Base-by-base conservation (phyloP, 2,888 invertebrate genomes). In the Phlogophora meticulosa region DNA sequence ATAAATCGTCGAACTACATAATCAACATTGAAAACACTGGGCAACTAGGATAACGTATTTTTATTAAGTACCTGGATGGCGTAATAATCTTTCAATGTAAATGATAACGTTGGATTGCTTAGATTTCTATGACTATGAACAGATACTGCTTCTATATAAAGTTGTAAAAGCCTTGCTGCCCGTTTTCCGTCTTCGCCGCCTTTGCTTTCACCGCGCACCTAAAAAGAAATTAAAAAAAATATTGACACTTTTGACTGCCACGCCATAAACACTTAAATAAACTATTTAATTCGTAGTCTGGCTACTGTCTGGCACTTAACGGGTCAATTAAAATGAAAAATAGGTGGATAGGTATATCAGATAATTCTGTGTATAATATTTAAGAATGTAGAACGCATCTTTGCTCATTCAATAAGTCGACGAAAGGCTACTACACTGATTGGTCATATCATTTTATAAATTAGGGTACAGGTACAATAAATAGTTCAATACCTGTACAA, bases 141-240 rank as follows among this genome's bases (percentile, higher is more conserved):
- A 10, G 97, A 97, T 63, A 98, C 96, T 1, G 97, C 98, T 90
- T 98, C 97, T 80, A 99, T 96, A 86, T 98, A 99, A 24, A 98
- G 93, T 64, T 97, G 96, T 85, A 97, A 96, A n/a, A 97, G 92
- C 57, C 96, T 96, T 5, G 96, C 96, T 15, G 95, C 95, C 82
- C 97, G 96, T 83, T 94, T 96, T 55, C 95, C 95, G 58, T 96
- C 96, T 83, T 95, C 95, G 5, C 95, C 94, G 28, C 94, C 96
- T 88, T 95, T 96, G 71, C 96, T 96, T 83, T 96, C 96, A 45
- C 97, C 96, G 75, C 96, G 94, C 40, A 96, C 96, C 97, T 97
- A 56, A 28, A 45, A 53, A 59, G 24, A 55, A n/a, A 7, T 10
- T n/a, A 40, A 46, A 46, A 4, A 28, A 20, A 32, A 22, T 24